Percentiles rank a stretch among this genome's conserved stretches.
Evolutionary conservation across 1,140 invertebrate genomes (phyloP).

Genomic region (Bradynema listronoti): DNA sequence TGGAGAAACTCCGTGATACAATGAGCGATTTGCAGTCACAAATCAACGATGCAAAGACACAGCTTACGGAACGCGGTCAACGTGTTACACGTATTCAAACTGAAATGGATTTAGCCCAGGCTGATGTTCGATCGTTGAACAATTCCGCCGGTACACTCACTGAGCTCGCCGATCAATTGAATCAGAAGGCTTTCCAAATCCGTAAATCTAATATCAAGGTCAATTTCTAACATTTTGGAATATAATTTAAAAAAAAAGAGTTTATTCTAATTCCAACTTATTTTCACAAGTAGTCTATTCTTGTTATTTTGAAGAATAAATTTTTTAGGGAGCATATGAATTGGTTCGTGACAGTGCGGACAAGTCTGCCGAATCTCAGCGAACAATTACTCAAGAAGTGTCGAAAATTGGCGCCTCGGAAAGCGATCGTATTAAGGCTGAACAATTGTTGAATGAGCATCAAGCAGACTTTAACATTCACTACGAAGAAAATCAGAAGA

Average conservation of each 20-base stretch:
- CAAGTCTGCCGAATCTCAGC: slow-evolving; percentile 37
- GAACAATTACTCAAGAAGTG: slow-evolving; percentile 27
- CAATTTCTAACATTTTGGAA: slow-evolving; percentile 2
- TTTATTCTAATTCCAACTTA: not conserved
- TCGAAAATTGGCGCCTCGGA: slow-evolving; percentile 33
- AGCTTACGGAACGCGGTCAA: slow-evolving; percentile 35
- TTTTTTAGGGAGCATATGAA: slow-evolving; percentile 51
- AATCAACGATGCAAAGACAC: slow-evolving; percentile 30
- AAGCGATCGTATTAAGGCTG: slow-evolving; percentile 33
- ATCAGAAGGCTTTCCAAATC: slow-evolving; percentile 41
- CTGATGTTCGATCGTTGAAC: slow-evolving; percentile 37
- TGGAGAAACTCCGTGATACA: slow-evolving; percentile 30
- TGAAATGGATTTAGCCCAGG: slow-evolving; percentile 43
- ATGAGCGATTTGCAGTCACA: slow-evolving; percentile 36
- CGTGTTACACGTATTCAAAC: slow-evolving; percentile 42
- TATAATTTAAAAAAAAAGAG: not conserved
- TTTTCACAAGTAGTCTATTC: not conserved
- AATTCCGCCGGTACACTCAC: slow-evolving; percentile 30
- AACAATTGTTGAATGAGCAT: slow-evolving; percentile 46
- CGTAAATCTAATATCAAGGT: slow-evolving; percentile 50
- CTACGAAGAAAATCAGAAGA: slow-evolving; percentile 49
- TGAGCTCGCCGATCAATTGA: slow-evolving; percentile 42
- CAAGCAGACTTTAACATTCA: slow-evolving; percentile 52
- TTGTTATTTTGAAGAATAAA: not conserved
- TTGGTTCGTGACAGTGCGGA: slow-evolving; percentile 43